Evolutionary conservation across 2,888 invertebrate species (phyloP).

Genomic region (Glyphotaelius pellucidus): DNA sequence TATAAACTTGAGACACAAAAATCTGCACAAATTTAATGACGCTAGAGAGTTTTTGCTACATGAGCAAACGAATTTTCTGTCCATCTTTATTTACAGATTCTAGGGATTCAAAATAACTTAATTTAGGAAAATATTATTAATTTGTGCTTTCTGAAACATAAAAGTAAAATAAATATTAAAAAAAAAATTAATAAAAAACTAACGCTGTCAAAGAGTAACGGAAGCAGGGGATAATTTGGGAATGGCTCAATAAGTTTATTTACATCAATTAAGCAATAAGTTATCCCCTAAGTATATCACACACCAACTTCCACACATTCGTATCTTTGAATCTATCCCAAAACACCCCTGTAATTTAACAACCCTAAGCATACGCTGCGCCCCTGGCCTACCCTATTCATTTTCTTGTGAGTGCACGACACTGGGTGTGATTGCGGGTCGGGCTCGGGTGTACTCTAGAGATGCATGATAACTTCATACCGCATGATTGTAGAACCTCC

Average conservation of each 20-base stretch:
- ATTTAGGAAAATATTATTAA: background rate
- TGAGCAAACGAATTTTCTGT: background rate
- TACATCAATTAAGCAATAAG: background rate
- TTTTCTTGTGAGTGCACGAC: background rate
- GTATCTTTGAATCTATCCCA: background rate
- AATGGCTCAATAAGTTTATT: background rate
- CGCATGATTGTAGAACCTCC: background rate
- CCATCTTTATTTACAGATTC: background rate
- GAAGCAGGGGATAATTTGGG: background rate
- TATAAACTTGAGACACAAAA: background rate
- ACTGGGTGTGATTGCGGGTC: background rate
- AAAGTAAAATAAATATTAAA: background rate
- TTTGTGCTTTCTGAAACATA: background rate
- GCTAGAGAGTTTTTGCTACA: background rate
- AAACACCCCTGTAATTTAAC: background rate
- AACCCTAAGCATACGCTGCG: background rate
- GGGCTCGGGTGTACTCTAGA: background rate
- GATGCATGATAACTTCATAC: conserved; percentile 17
- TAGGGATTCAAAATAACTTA: background rate
- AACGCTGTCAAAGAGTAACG: background rate
- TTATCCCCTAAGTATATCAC: background rate
- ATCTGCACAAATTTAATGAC: too few relatives aligned
- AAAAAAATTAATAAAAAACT: background rate
- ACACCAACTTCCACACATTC: too few relatives aligned
- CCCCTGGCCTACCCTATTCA: background rate